Percentiles rank a stretch among this genome's conserved stretches.
Conservation (phyloP, 1,140 invertebrate genomes). For the Macrotrachela quadricornifera region DNA sequence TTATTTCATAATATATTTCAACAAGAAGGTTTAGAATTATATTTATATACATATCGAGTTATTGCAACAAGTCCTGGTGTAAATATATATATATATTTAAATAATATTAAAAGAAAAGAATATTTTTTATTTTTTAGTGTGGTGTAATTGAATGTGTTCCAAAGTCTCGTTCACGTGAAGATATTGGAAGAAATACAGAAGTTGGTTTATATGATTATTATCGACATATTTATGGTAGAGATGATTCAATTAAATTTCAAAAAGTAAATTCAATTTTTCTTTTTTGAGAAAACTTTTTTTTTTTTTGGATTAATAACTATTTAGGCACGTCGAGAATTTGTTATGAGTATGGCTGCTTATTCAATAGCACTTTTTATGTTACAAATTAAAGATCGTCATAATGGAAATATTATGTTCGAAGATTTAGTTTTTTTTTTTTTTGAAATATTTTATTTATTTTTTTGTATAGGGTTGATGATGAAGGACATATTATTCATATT, state of each 20-base stretch:
- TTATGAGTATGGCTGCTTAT: constrained; percentile 96
- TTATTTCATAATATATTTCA: constrained; percentile 94
- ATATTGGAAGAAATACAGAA: constrained; percentile 86
- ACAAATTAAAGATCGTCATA: constrained; percentile 96
- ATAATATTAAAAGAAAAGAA: no score
- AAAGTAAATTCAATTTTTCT: constrained; percentile 20
- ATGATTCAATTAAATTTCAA: constrained; percentile 75
- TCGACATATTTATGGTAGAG: constrained; percentile 70
- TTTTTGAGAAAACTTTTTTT: background rate
- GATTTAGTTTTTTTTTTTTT: no score
- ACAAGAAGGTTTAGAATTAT: constrained; percentile 77
- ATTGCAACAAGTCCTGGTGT: constrained; percentile 86
- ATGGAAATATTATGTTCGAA: constrained; percentile 90
- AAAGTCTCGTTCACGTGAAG: constrained; percentile 88
- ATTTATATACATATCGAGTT: constrained; percentile 86
- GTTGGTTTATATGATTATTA: constrained; percentile 89
- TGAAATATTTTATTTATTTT: no score
- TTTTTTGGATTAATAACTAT: no score
- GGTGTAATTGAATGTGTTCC: constrained; percentile 98
- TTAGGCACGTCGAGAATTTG: constrained; percentile 74
- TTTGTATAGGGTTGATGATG: constrained; percentile 39
- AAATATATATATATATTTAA: no score
- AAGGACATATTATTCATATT: constrained; percentile 46
- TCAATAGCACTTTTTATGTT: constrained; percentile 85
- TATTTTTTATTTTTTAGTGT: constrained; percentile 32